Conservation (phyloP, 2,888 invertebrate species). For the Abrostola tripartita region DNA sequence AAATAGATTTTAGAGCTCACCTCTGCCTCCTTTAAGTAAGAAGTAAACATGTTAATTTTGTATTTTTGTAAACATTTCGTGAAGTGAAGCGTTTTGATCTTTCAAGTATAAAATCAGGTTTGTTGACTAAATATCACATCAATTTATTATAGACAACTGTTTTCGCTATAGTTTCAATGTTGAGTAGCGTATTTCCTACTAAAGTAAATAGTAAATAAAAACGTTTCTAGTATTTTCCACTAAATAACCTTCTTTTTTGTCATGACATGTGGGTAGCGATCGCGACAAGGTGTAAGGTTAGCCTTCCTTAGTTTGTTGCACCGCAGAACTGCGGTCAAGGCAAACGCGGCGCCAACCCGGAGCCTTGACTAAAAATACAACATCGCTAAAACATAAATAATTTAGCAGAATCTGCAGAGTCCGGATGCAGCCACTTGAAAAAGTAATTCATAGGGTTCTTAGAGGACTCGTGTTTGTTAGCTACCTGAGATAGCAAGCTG, state of each 20-base stretch:
- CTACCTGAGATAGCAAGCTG: slow-evolving; percentile 17
- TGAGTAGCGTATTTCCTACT: too few relatives aligned
- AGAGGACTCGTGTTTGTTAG: slow-evolving; percentile 49
- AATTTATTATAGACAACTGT: slow-evolving; percentile 5
- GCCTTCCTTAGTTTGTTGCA: slow-evolving; percentile 71
- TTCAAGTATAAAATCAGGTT: slow-evolving; percentile 38
- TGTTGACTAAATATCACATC: background rate
- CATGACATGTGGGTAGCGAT: slow-evolving; percentile 25
- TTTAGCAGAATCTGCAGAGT: slow-evolving; percentile 65
- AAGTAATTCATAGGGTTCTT: slow-evolving; percentile 51
- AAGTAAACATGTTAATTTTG: slow-evolving; percentile 60
- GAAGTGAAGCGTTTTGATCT: slow-evolving; percentile 55
- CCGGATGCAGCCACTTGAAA: slow-evolving; percentile 57
- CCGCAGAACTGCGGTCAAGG: slow-evolving; percentile 79
- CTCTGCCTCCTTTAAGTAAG: slow-evolving; percentile 57
- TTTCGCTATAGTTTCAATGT: background rate
- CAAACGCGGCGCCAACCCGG: slow-evolving; percentile 72
- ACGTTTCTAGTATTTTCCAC: too few relatives aligned
- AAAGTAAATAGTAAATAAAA: too few relatives aligned
- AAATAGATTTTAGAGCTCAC: slow-evolving; percentile 71
- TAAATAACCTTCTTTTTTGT: slow-evolving; percentile 19
- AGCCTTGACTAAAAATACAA: slow-evolving; percentile 75
- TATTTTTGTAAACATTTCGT: slow-evolving; percentile 49
- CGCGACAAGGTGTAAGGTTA: slow-evolving; percentile 67
- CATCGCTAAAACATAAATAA: slow-evolving; percentile 67